phyloP scores from a whole-genome alignment of 2,797 vertebrate genomes.

The Neostethus bicornis region DNA sequence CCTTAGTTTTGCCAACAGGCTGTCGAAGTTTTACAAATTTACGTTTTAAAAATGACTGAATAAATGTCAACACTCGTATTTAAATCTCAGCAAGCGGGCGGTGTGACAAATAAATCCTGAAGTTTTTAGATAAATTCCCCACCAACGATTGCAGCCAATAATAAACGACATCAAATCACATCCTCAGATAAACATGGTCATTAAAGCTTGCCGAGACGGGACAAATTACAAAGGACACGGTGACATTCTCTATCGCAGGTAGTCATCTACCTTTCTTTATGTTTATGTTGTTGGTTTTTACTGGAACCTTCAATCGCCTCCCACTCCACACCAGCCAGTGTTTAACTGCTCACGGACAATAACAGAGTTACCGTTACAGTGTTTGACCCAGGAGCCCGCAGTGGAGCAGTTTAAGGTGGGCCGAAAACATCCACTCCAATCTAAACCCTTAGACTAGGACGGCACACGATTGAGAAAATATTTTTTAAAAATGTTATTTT shows the following conservation, averaged over 20 bases:
- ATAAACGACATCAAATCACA: constrained; percentile 61
- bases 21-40: constrained; percentile 54
- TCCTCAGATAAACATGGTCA: constrained; percentile 60
- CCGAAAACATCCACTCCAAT: constrained; percentile 5
- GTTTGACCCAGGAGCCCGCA: constrained; percentile 63
- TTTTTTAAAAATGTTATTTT: too few relatives aligned
- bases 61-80: constrained; percentile 34
- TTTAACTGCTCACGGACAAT: constrained; percentile 82
- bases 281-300: constrained; percentile 76
- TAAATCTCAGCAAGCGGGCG: constrained; percentile 40
- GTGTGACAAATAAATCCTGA: constrained; percentile 47
- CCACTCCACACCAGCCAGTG: constrained; percentile 69
- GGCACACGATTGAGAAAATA: too few relatives aligned
- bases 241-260: constrained; percentile 69
- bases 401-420: constrained; percentile 41
- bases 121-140: constrained; percentile 24
- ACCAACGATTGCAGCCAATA: constrained; percentile 58
- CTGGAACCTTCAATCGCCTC: constrained; percentile 64
- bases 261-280: constrained; percentile 75
- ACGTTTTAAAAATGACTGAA: constrained; percentile 56
- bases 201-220: constrained; percentile 68
- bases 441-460: too few relatives aligned
- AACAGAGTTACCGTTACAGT: constrained; percentile 75
- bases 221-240: constrained; percentile 76
- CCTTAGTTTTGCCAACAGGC: constrained; percentile 32